phyloP scores from a whole-genome alignment of 2,797 vertebrate species.

The Chelon labrosus region DNA sequence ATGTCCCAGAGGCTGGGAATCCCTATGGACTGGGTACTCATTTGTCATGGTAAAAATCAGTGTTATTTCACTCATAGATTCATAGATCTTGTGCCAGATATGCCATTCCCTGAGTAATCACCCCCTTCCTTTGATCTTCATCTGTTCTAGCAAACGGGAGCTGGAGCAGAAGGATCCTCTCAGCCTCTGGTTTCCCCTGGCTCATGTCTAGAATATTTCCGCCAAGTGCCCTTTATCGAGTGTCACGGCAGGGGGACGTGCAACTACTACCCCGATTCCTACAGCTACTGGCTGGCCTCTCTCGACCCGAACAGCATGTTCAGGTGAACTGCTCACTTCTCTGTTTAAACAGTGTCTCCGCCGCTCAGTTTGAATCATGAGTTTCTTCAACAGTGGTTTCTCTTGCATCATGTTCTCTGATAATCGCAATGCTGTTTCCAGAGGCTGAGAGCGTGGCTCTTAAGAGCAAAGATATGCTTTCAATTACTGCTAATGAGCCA shows the following conservation, averaged over 20 bases:
- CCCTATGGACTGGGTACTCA: conserved; percentile 91
- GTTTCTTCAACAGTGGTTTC: background rate
- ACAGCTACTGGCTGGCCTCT: conserved; percentile 92
- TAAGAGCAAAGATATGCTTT: background rate
- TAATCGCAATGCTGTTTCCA: background rate
- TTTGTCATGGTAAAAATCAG: conserved; percentile 88
- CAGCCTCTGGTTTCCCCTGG: conserved; percentile 91
- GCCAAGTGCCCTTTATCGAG: conserved; percentile 90
- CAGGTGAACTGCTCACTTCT: conserved; percentile 80
- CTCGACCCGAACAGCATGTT: conserved; percentile 86
- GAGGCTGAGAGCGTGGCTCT: background rate
- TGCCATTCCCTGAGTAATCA: background rate
- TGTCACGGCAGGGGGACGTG: conserved; percentile 91
- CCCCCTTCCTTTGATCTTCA: conserved; percentile 10
- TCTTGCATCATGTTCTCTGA: background rate
- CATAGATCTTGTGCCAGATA: background rate
- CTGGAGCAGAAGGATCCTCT: conserved; percentile 90
- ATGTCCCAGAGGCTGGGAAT: conserved; percentile 88
- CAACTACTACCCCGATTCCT: conserved; percentile 92
- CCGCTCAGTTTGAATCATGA: background rate
- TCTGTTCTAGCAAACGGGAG: conserved; percentile 87
- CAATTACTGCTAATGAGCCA: background rate
- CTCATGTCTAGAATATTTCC: conserved; percentile 91
- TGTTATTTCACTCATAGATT: background rate
- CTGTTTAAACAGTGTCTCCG: background rate